phyloP scores from a whole-genome alignment of 2,797 vertebrate species.

The Sparidentex hasta region DNA sequence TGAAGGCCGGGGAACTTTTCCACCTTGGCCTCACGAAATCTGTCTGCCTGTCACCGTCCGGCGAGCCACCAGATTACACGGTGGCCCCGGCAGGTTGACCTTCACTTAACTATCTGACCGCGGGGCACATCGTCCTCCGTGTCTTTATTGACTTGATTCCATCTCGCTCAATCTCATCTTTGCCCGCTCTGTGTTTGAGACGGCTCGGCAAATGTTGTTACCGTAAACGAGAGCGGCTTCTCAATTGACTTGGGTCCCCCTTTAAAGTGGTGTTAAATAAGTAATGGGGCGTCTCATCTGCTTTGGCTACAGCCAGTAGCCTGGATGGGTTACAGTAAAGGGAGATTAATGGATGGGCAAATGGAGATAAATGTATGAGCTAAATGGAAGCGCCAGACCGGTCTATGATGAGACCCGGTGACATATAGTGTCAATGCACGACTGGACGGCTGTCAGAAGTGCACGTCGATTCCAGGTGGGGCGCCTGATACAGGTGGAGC shows the following conservation, averaged over 20 bases:
- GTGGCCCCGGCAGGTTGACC: slow-evolving; percentile 67
- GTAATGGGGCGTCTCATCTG: slow-evolving; percentile 80
- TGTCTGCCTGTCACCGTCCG: slow-evolving; percentile 58
- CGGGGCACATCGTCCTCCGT: slow-evolving; percentile 56
- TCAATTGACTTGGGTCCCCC: slow-evolving; percentile 73
- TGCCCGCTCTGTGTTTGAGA: slow-evolving; percentile 45
- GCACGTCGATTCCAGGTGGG: not conserved
- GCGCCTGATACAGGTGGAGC: slow-evolving; percentile 12
- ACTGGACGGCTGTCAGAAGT: slow-evolving; percentile 41
- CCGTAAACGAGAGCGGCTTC: slow-evolving; percentile 72
- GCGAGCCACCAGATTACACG: slow-evolving; percentile 64
- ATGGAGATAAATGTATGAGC: slow-evolving; percentile 66
- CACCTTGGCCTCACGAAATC: slow-evolving; percentile 47
- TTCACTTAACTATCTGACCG: slow-evolving; percentile 71
- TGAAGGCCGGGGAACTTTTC: slow-evolving; percentile 66
- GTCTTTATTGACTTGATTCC: slow-evolving; percentile 76
- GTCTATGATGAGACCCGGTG: slow-evolving; percentile 37
- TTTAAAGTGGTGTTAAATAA: slow-evolving; percentile 83
- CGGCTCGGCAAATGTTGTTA: slow-evolving; percentile 71
- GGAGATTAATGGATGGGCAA: slow-evolving; percentile 74
- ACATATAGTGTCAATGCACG: slow-evolving; percentile 33
- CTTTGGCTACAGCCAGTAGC: slow-evolving; percentile 63
- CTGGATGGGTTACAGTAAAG: slow-evolving; percentile 79
- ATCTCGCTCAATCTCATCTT: slow-evolving; percentile 67
- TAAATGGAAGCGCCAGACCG: slow-evolving; percentile 48